phyloP scores from a whole-genome alignment of 2,113 vertebrate genomes.

The Podiceps cristatus region DNA sequence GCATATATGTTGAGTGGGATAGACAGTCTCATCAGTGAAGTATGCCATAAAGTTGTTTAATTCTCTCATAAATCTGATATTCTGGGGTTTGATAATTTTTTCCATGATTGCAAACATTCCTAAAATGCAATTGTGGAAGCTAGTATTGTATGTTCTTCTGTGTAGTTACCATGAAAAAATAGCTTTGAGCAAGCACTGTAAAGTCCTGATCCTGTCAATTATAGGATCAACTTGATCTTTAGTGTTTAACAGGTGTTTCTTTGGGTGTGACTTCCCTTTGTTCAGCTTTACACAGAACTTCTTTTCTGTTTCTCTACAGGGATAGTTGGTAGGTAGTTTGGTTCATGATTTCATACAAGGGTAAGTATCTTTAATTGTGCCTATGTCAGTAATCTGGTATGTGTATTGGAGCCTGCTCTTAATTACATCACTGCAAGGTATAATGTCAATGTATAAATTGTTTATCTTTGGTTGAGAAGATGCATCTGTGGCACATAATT shows the following conservation, averaged over 20 bases:
- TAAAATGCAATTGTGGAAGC: neutral
- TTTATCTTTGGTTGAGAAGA: neutral
- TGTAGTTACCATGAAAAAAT: neutral
- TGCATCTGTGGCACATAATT: neutral
- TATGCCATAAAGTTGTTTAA: neutral
- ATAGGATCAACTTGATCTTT: neutral
- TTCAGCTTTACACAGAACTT: neutral
- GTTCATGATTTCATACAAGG: neutral
- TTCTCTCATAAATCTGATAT: neutral
- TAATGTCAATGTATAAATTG: neutral
- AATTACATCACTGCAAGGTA: neutral
- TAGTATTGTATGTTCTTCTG: accelerated
- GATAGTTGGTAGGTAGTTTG: neutral
- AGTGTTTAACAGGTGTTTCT: neutral
- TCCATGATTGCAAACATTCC: neutral
- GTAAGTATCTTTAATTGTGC: neutral
- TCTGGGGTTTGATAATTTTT: neutral
- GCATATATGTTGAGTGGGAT: neutral
- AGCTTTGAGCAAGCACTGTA: neutral
- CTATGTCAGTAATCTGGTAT: neutral
- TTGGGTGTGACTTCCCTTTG: neutral
- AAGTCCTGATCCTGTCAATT: neutral
- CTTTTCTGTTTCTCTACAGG: neutral
- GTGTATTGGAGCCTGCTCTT: neutral
- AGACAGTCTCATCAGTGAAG: neutral